Conservation (phyloP, 1,140 invertebrate species). For the Nasonia giraulti region DNA sequence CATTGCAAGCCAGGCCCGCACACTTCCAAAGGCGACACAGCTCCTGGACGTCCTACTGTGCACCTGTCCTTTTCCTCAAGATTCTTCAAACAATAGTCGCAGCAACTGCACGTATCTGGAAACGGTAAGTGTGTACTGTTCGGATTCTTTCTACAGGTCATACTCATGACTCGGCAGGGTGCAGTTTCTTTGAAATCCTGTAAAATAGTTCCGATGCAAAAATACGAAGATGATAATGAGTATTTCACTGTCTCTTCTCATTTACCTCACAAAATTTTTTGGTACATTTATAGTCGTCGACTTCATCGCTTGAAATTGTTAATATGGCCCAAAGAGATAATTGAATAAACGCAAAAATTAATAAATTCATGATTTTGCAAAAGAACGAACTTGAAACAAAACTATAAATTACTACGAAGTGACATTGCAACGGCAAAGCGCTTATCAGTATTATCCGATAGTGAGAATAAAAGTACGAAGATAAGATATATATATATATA, state of each 20-base stretch:
- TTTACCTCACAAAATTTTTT: constrained; percentile 19
- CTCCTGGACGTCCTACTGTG: constrained; percentile 62
- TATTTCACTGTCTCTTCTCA: neutral
- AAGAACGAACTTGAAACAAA: neutral
- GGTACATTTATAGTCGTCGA: neutral
- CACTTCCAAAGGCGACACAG: constrained; percentile 59
- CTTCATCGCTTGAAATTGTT: neutral
- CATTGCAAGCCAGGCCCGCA: constrained; percentile 70
- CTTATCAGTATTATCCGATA: neutral
- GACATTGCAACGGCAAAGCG: neutral
- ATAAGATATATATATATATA: neutral
- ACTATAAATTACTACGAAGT: neutral
- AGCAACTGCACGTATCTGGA: constrained; percentile 77
- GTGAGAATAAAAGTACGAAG: constrained; percentile 1
- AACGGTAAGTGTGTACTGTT: constrained; percentile 72
- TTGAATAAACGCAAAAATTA: neutral
- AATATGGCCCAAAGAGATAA: neutral
- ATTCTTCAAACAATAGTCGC: constrained; percentile 75
- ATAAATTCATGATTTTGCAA: neutral
- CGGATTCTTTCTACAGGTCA: constrained; percentile 72
- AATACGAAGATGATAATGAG: neutral
- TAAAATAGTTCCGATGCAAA: neutral
- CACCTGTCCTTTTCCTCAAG: constrained; percentile 66
- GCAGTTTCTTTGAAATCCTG: constrained; percentile 54
- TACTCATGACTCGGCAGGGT: constrained; percentile 63